Percentiles rank a stretch among this genome's conserved stretches.
These are phyloP conservation scores for Echiichthys vipera DNA, from an alignment of 2,797 vertebrate genomes.

Conservation along the genomic window DNA sequence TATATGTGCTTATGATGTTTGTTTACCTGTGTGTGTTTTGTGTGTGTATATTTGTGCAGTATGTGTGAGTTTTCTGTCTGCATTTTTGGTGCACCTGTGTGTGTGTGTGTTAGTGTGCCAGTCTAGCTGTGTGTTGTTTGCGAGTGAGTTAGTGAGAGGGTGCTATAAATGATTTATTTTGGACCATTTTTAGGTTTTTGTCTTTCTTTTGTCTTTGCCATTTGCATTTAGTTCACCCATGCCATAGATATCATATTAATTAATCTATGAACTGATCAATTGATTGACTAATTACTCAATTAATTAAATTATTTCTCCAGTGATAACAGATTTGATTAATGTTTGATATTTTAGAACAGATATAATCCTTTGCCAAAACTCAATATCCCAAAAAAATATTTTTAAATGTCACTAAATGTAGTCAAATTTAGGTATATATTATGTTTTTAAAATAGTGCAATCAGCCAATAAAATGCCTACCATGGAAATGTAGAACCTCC, in stretches of 20 bases:
- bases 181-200: not conserved
- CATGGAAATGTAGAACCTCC: not conserved
- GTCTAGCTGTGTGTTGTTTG: slow-evolving; percentile 3
- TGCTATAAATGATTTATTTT: slow-evolving; percentile 23
- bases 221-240: not conserved
- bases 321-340: not conserved
- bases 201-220: not conserved
- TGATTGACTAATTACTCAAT: not conserved
- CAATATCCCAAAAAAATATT: not conserved
- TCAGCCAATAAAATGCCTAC: not conserved
- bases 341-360: not conserved
- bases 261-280: not conserved
- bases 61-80: not conserved
- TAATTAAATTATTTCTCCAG: not conserved
- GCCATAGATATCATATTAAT: not conserved
- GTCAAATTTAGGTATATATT: not conserved
- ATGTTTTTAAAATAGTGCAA: slow-evolving; percentile 10
- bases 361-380: not conserved
- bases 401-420: not conserved
- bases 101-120: not conserved
- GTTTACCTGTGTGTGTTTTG: slow-evolving; percentile 29
- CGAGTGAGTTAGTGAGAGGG: not conserved
- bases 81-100: not conserved
- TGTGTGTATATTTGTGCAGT: slow-evolving; percentile 10
- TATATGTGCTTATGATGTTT: slow-evolving; percentile 10